phyloP scores from a whole-genome alignment of 2,888 invertebrate genomes.

The Nomada goodeniana region DNA sequence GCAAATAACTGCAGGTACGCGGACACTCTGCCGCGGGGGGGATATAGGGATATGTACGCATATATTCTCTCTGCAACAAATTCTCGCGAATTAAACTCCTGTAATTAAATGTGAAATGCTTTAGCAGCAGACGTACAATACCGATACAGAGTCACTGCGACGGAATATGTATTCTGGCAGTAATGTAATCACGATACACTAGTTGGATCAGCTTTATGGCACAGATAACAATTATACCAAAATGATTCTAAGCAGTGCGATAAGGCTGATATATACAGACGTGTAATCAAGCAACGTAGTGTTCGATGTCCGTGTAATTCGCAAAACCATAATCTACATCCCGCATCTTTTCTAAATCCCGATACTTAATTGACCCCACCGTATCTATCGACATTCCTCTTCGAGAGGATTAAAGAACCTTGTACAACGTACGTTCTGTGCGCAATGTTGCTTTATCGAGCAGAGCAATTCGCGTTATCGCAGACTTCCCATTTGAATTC shows the following conservation, averaged over 20 bases:
- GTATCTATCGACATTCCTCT: constrained; percentile 14
- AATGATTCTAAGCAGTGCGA: constrained; percentile 4
- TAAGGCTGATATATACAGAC: neutral
- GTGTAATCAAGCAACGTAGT: neutral
- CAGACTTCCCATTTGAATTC: neutral
- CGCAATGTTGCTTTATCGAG: constrained; percentile 16
- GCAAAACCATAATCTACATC: neutral
- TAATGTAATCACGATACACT: neutral
- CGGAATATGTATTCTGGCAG: neutral
- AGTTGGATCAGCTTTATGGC: neutral
- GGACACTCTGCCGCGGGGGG: neutral
- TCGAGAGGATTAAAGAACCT: constrained; percentile 10
- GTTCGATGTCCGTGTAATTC: neutral
- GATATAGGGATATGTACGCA: neutral
- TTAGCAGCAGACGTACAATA: neutral
- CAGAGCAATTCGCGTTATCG: constrained; percentile 37
- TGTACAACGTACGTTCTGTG: constrained; percentile 16
- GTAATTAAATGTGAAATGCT: neutral
- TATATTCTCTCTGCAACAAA: neutral
- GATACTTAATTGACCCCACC: constrained; percentile 3
- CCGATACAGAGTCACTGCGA: neutral
- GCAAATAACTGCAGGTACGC: constrained; percentile 27
- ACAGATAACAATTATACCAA: neutral
- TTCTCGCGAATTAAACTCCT: neutral
- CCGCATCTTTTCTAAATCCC: too few relatives aligned